Evolutionary conservation across 2,888 invertebrate species (phyloP).

Genomic region (Lumbricus terrestris): DNA sequence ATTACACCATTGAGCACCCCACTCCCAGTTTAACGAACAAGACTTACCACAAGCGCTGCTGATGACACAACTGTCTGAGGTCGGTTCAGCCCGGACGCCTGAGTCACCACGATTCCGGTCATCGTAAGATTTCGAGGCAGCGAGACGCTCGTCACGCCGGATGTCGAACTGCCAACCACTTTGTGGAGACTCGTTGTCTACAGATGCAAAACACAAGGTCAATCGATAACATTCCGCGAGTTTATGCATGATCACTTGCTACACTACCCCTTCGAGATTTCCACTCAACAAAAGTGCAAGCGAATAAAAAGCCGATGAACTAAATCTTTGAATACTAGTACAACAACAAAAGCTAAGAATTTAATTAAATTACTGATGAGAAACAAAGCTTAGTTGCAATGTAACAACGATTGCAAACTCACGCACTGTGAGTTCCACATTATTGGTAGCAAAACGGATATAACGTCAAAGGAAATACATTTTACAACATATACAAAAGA

Average conservation of each 20-base stretch:
- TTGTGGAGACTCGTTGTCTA: slow-evolving; percentile 11
- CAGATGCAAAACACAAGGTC: not conserved
- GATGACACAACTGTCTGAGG: slow-evolving; percentile 6
- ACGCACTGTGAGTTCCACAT: too few species aligned
- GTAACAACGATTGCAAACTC: too few species aligned
- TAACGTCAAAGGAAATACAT: too few species aligned
- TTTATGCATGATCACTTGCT: too few species aligned
- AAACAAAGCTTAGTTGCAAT: too few species aligned
- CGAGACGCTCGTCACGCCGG: slow-evolving; percentile 44
- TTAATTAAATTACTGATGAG: not conserved
- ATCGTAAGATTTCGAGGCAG: slow-evolving; percentile 41
- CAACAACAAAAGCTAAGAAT: not conserved
- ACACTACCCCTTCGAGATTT: too few species aligned
- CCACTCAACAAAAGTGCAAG: not conserved
- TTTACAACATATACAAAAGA: too few species aligned
- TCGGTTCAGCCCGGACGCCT: slow-evolving; percentile 30
- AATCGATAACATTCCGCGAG: not conserved
- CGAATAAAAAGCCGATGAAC: not conserved
- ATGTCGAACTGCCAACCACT: slow-evolving; percentile 27
- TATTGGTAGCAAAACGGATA: too few species aligned
- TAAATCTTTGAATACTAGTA: not conserved
- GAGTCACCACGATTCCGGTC: slow-evolving; percentile 49
- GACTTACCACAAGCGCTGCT: not conserved
- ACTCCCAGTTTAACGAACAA: not conserved
- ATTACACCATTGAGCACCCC: too few species aligned